Percentiles rank a stretch among this genome's conserved stretches.
These are phyloP conservation scores for Neodiprion pinetum DNA, from an alignment of 1,140 invertebrate species.

Conservation along the genomic window DNA sequence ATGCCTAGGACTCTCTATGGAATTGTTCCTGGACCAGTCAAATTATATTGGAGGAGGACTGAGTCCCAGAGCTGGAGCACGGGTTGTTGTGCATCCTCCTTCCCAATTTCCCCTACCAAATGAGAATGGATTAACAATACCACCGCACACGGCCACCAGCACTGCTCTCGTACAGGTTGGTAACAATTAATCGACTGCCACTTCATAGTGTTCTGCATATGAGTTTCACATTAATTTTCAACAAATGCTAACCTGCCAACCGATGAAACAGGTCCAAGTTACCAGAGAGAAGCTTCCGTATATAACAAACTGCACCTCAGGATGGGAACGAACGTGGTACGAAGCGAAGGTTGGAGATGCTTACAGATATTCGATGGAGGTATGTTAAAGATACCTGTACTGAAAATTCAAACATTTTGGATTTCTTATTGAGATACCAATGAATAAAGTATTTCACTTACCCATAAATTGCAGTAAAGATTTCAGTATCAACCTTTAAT, in stretches of 20 bases:
- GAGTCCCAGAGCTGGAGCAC: conserved; percentile 25
- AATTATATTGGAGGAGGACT: conserved; percentile 22
- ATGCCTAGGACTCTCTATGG: conserved; percentile 23
- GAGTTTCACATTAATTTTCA: too few species aligned
- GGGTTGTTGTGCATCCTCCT: conserved; percentile 22
- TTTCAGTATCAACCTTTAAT: not conserved
- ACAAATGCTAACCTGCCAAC: too few species aligned
- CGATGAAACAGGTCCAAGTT: conserved; percentile 14
- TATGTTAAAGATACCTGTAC: not conserved
- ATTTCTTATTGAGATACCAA: not conserved
- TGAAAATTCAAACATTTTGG: too few species aligned
- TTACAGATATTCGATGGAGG: conserved; percentile 23
- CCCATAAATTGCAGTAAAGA: not conserved
- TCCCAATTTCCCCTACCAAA: conserved; percentile 16
- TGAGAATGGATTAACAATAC: conserved; percentile 24
- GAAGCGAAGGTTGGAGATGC: conserved; percentile 8
- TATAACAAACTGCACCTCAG: conserved; percentile 19
- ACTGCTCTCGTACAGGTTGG: conserved; percentile 22
- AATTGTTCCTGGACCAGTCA: conserved; percentile 23
- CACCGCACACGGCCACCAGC: conserved; percentile 23
- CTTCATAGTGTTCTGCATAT: too few species aligned
- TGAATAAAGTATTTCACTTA: not conserved
- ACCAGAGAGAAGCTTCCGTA: conserved; percentile 20
- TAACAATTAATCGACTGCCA: too few species aligned
- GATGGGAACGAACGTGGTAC: conserved; percentile 24